Percentiles rank a stretch among this genome's conserved stretches.
These are phyloP conservation scores for Condylura cristata DNA, from an alignment of 2,113 vertebrate genomes.

Conservation along the genomic window DNA sequence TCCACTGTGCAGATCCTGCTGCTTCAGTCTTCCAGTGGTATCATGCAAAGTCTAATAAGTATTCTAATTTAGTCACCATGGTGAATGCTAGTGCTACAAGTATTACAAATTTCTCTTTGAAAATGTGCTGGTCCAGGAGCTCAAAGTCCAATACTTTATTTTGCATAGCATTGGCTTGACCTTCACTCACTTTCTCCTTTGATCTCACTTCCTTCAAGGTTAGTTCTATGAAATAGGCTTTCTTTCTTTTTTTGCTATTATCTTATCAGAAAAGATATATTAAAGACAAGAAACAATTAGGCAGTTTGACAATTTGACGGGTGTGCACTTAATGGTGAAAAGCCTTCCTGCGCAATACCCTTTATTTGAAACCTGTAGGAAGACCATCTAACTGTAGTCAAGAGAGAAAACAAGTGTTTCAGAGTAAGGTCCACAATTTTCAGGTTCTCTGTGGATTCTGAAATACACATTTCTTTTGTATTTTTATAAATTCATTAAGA, in stretches of 20 bases:
- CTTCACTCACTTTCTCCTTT: slow-evolving; percentile 24
- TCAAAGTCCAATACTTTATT: slow-evolving; percentile 20
- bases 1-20: not conserved
- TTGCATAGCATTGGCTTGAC: not conserved
- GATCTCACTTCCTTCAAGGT: not conserved
- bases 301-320: not conserved
- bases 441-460: not conserved
- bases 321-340: not conserved
- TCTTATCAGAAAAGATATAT: slow-evolving; percentile 38
- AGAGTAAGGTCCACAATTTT: not conserved
- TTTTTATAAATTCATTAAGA: not conserved
- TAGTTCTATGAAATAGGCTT: not conserved
- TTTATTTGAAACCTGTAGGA: not conserved
- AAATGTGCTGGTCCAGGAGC: not conserved
- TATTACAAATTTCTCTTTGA: not conserved
- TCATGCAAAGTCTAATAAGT: not conserved
- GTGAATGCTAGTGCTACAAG: not conserved
- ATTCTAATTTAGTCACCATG: not conserved
- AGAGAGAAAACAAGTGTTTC: not conserved
- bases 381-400: not conserved
- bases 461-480: not conserved
- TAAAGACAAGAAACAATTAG: not conserved
- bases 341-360: not conserved
- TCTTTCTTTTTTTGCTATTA: not conserved
- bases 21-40: not conserved